Evolutionary conservation across 2,113 vertebrate species (phyloP), one percentile per base, ranked within the genome.

Genomic region (Panurus biarmicus): DNA sequence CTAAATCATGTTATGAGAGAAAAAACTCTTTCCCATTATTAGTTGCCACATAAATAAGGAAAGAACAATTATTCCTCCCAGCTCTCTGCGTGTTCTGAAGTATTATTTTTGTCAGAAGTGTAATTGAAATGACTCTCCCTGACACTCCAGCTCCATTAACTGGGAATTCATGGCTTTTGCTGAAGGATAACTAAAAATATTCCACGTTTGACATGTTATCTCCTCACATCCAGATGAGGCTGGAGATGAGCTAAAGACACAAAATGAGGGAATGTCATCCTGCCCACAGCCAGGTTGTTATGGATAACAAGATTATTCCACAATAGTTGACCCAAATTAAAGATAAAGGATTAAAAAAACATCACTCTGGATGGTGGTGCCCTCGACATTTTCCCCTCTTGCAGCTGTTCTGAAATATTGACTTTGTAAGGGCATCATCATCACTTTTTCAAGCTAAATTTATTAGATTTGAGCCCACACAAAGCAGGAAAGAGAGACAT

Each of bases 31-130:
- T 44, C 62, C 54, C 56, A 69, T 92, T 94, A 83, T 72, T 81
- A 83, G 72, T 72, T 91, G 25, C 91, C 86, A 65, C 66, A 89
- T 96, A 96, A 96, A 95, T 95, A 96, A 94, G 45, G 84, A 19
- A 92, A 35, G 36, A 1, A 87, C 29, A 95, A 91, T 95, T 95
- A 86, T 86, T 91, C 71, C 70, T 87, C 74, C 33, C 54, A 57
- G 51, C 72, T 72, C 64, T 28, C 62, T 33, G 36, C 35, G 5
- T 74, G 65, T 42, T 40, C 23, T 77, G 67, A 92, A 87, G 89
- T 54, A 71, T 47, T 67, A 42, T 93, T 93, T 96, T 75, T 91
- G 78, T 86, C 77, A 51, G 65, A 87, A 92, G 12, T 61, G 51
- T 57, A 69, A 94, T 86, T 75, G 89, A 54, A 93, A 85, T 86